Evolutionary conservation across 2,113 vertebrate species (phyloP).

Genomic region (Zootoca vivipara): DNA sequence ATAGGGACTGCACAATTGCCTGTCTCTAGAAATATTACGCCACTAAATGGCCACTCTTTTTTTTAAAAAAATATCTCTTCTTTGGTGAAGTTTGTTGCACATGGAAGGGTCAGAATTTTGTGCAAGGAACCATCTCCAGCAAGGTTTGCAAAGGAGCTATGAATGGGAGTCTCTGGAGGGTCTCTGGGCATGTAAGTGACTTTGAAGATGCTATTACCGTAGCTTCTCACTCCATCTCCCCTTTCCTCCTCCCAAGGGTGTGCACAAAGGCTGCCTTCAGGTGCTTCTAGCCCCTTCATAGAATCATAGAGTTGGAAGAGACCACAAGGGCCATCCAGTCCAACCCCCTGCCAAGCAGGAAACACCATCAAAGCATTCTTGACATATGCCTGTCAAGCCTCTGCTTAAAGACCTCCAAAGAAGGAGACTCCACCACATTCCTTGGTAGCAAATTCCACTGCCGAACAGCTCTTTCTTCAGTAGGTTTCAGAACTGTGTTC

Average conservation of each 20-base stretch:
- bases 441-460: too few species aligned
- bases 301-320: too few species aligned
- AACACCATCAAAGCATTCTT: too few species aligned
- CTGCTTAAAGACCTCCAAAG: too few species aligned
- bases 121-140: background rate
- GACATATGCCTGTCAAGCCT: too few species aligned
- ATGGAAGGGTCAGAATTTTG: background rate
- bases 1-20: background rate
- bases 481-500: background rate
- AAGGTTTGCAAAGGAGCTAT: background rate
- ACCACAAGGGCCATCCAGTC: too few species aligned
- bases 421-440: too few species aligned
- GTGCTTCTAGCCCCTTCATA: background rate
- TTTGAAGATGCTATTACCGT: accelerated
- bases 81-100: background rate
- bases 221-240: background rate
- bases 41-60: background rate
- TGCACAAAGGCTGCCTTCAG: too few species aligned
- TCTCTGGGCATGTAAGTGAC: accelerated
- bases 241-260: accelerated
- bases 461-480: too few species aligned
- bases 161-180: accelerated
- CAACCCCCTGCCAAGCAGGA: too few species aligned
- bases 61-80: background rate
- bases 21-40: background rate